These are phyloP conservation scores for Stenopsyche tienmushanensis DNA, from an alignment of 1,140 invertebrate species.

Conservation along the genomic window DNA sequence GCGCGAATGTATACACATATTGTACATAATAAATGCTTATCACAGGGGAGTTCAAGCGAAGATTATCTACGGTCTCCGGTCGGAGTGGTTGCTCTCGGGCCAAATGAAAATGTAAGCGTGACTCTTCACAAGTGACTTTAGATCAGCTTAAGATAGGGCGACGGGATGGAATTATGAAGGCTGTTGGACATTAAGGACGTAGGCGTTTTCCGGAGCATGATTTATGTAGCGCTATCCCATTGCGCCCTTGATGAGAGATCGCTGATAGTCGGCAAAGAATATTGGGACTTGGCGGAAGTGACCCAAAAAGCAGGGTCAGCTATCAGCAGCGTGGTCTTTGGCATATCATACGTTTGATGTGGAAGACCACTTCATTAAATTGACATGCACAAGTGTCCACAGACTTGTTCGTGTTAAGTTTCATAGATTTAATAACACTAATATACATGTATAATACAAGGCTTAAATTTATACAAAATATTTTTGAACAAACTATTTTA, in stretches of 20 bases:
- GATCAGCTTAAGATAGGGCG: background rate
- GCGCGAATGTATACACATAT: background rate
- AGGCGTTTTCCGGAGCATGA: conserved; percentile 1
- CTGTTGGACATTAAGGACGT: conserved; percentile 1
- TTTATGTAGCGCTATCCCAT: background rate
- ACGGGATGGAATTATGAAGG: background rate
- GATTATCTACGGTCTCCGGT: background rate
- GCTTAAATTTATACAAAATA: too few relatives aligned
- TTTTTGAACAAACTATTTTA: too few relatives aligned
- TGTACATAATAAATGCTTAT: background rate
- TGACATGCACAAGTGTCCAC: too few relatives aligned
- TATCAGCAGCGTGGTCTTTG: too few relatives aligned
- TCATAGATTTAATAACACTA: too few relatives aligned
- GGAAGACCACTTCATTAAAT: too few relatives aligned
- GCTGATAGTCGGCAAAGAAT: too few relatives aligned
- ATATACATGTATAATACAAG: too few relatives aligned
- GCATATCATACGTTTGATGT: too few relatives aligned
- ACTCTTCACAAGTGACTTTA: background rate
- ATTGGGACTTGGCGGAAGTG: too few relatives aligned
- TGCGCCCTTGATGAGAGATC: conserved; percentile 3
- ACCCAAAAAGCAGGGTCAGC: too few relatives aligned
- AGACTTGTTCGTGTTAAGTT: too few relatives aligned
- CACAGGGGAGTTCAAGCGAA: background rate
- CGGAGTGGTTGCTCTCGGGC: background rate
- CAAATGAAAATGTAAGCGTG: background rate